These are phyloP conservation scores for Aphaenogaster ashmeadi DNA, from an alignment of 1,140 invertebrate species.

Conservation along the genomic window DNA sequence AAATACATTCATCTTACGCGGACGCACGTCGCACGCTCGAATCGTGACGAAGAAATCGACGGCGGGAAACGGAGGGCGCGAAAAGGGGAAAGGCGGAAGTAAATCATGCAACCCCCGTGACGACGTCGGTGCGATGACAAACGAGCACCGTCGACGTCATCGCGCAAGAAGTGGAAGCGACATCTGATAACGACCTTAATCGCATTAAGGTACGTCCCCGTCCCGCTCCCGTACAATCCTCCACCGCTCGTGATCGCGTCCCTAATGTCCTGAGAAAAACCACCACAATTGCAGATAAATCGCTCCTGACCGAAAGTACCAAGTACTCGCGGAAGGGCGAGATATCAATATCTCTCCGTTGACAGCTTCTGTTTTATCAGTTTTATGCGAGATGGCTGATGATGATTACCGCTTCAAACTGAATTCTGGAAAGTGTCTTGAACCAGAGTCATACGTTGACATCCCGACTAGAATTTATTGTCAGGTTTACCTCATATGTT, in stretches of 20 bases:
- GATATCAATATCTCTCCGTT: constrained; percentile 35
- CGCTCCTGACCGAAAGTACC: constrained; percentile 48
- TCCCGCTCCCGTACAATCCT: constrained; percentile 62
- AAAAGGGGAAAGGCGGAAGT: constrained; percentile 84
- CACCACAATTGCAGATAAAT: constrained; percentile 75
- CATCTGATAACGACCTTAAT: constrained; percentile 87
- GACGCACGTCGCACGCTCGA: constrained; percentile 75
- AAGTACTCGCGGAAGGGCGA: neutral
- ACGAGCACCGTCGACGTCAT: constrained; percentile 83
- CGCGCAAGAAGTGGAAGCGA: constrained; percentile 83
- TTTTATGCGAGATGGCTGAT: neutral
- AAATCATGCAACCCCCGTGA: constrained; percentile 84
- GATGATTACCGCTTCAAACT: constrained; percentile 5
- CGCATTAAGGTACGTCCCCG: constrained; percentile 80
- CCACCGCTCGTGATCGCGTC: constrained; percentile 65
- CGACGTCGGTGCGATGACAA: constrained; percentile 86
- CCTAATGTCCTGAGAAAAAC: constrained; percentile 75
- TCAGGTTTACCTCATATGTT: no score
- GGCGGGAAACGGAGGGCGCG: constrained; percentile 71
- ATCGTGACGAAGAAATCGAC: constrained; percentile 66
- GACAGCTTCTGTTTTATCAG: neutral
- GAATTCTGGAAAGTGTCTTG: neutral
- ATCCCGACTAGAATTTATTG: no score
- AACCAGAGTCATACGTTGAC: neutral
- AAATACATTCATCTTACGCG: constrained; percentile 67